Percentiles rank a stretch among this genome's conserved stretches.
These are phyloP conservation scores for Eupelmus urozonus DNA, from an alignment of 2,888 invertebrate genomes.

Conservation along the genomic window DNA sequence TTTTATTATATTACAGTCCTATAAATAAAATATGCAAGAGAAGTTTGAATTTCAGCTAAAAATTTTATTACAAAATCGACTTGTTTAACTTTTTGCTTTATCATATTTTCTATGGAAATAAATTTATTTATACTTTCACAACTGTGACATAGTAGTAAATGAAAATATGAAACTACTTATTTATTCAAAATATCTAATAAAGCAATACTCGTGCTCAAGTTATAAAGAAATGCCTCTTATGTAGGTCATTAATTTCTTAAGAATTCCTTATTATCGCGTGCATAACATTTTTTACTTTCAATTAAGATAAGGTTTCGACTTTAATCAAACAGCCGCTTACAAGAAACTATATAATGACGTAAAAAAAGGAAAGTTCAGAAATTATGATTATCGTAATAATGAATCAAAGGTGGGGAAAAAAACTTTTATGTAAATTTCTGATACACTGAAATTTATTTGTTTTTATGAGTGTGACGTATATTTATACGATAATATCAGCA, in stretches of 20 bases:
- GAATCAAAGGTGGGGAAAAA: constrained; percentile 34
- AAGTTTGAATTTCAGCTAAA: too few relatives aligned
- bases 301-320: constrained; percentile 43
- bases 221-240: constrained; percentile 17
- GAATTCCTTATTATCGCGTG: constrained; percentile 35
- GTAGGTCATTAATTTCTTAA: constrained; percentile 16
- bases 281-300: constrained; percentile 34
- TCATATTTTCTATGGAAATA: too few relatives aligned
- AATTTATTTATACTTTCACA: too few relatives aligned
- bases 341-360: constrained; percentile 27
- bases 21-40: too few relatives aligned
- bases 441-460: constrained; percentile 53
- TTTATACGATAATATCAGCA: constrained; percentile 47
- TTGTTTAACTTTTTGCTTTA: too few relatives aligned
- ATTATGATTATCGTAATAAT: constrained; percentile 43
- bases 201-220: neutral
- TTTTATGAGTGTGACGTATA: constrained; percentile 40
- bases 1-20: too few relatives aligned
- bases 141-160: too few relatives aligned
- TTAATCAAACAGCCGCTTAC: constrained; percentile 31
- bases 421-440: constrained; percentile 44
- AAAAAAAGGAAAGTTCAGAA: constrained; percentile 44
- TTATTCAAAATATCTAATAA: neutral
- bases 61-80: too few relatives aligned
- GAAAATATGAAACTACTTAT: too few relatives aligned